Evolutionary conservation across 2,797 vertebrate genomes (phyloP).

Genomic region (Nothura maculosa): DNA sequence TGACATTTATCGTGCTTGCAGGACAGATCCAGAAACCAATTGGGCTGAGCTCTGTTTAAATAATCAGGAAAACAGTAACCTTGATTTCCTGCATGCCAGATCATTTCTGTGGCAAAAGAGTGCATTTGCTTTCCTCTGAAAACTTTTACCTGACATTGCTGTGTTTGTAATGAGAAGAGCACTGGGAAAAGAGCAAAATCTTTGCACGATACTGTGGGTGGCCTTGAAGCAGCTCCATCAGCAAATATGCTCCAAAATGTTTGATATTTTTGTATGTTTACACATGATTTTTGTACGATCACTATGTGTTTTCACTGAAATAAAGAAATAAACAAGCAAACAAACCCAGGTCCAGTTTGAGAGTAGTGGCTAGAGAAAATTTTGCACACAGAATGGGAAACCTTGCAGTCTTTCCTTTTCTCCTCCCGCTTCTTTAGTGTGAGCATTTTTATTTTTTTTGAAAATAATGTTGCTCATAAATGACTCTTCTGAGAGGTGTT

Average conservation of each 20-base stretch:
- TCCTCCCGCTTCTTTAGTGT: neutral
- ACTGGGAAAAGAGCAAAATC: neutral
- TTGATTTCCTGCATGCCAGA: slow-evolving; percentile 1
- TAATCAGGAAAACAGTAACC: neutral
- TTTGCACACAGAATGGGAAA: neutral
- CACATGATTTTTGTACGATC: neutral
- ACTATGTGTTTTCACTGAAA: neutral
- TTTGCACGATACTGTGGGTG: neutral
- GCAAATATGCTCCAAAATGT: accelerated
- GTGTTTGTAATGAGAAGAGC: neutral
- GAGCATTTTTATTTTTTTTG: accelerated
- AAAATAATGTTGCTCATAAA: neutral
- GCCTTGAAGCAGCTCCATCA: neutral
- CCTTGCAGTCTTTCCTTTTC: neutral
- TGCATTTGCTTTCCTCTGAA: neutral
- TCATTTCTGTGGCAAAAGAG: neutral
- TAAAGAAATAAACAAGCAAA: neutral
- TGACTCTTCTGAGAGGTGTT: neutral
- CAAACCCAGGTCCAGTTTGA: neutral
- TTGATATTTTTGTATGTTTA: neutral
- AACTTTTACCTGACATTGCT: neutral
- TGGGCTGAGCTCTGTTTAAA: neutral
- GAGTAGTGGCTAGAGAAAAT: neutral
- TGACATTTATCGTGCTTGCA: neutral
- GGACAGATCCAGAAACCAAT: neutral